Evolutionary conservation across 1,140 invertebrate genomes (phyloP).

Genomic region (Octopus bimaculoides): DNA sequence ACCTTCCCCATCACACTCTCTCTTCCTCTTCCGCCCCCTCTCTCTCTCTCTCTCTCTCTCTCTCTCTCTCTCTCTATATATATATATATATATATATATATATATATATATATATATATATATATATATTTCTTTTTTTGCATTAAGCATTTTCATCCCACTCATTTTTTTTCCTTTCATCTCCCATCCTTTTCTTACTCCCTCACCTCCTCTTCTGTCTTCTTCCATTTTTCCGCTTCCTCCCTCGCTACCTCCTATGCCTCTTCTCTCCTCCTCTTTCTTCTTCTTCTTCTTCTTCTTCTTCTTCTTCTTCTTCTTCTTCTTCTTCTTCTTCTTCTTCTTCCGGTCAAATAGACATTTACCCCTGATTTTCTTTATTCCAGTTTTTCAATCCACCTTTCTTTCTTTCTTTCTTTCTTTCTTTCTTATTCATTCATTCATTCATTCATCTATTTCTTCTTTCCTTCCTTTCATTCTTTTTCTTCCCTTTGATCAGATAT

Average conservation of each 20-base stretch:
- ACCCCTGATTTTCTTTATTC: background rate
- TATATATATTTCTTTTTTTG: background rate
- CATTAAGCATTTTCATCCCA: too few species aligned
- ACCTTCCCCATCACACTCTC: slow-evolving; percentile 10
- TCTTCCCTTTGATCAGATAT: background rate
- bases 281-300: background rate
- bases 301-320: slow-evolving; percentile 1
- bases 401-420: slow-evolving; percentile 1
- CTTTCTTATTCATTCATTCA: background rate
- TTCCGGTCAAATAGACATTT: background rate
- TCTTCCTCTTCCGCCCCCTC: slow-evolving; percentile 16
- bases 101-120: background rate
- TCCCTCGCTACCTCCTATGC: background rate
- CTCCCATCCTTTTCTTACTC: background rate
- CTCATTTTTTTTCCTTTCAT: background rate
- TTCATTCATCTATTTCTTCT: background rate
- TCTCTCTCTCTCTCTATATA: background rate
- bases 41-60: background rate
- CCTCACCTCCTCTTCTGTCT: slow-evolving; percentile 11
- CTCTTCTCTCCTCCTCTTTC: background rate
- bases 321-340: slow-evolving; percentile 5
- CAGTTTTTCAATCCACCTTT: background rate
- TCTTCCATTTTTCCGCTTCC: slow-evolving; percentile 15
- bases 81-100: background rate
- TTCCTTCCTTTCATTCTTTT: background rate